Evolutionary conservation across 2,797 vertebrate species (phyloP).

Genomic region (Microchirus variegatus): DNA sequence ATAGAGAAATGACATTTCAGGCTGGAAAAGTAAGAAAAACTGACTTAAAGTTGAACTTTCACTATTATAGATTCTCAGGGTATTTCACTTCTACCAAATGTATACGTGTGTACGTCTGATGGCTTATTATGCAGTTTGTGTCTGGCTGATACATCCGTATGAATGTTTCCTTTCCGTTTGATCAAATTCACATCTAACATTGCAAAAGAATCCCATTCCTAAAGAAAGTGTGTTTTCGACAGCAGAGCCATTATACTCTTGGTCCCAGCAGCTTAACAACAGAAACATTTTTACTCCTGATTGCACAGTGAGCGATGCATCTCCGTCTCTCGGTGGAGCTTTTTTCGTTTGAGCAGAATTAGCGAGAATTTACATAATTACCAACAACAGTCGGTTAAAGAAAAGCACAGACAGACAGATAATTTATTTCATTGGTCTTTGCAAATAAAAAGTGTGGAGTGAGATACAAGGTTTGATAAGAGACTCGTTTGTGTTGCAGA

Average conservation of each 20-base stretch:
- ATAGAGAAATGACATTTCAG: slow-evolving; percentile 11
- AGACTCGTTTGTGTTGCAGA: background rate
- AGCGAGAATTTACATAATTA: no score
- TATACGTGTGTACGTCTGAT: background rate
- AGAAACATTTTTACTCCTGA: no score
- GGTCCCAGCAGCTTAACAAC: background rate
- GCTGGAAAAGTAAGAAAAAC: slow-evolving; percentile 5
- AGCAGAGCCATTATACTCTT: background rate
- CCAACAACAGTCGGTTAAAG: no score
- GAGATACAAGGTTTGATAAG: background rate
- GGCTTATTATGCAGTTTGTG: background rate
- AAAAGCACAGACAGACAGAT: no score
- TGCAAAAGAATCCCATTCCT: background rate
- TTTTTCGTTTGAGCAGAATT: no score
- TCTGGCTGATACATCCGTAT: background rate
- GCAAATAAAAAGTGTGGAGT: background rate
- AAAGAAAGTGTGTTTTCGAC: background rate
- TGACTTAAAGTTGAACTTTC: slow-evolving; percentile 9
- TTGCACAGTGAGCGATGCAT: no score
- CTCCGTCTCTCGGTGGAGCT: no score
- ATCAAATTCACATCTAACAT: background rate
- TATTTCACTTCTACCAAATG: background rate
- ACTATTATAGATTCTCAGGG: background rate
- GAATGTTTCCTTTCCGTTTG: background rate
- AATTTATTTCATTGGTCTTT: background rate